Base-by-base conservation (phyloP, 2,113 vertebrate species). In the Pardalotus punctatus region DNA sequence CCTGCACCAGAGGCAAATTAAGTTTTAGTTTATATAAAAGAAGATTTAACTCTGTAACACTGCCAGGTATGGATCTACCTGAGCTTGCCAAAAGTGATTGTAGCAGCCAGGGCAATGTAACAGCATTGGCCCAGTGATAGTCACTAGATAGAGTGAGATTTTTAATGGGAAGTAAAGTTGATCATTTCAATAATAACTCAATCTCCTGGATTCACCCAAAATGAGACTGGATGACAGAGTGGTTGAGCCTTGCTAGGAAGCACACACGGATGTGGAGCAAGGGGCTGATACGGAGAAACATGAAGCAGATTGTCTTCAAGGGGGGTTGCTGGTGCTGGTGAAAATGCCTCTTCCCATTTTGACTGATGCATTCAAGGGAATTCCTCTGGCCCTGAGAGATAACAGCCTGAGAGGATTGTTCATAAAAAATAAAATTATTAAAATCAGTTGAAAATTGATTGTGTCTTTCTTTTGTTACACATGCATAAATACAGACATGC, bases 111-210 rank as follows among this genome's bases (percentile, higher is more conserved):
- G 29, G 40, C 36, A n/a, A 43, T n/a, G 4, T 12, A 20, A 28
- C 12, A 38, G 47, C 1, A 0, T 25, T 66, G 43, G 22, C 31
- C 31, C 35, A 8, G 42, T 9, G 25, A 29, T 31, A 27, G 51
- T 35, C 72, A 40, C 38, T 20, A 31, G 88, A 48, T 12, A 40
- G 66, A 80, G 24, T 5, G 45, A 78, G 50, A 24, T 58, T 81
- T 92, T 62, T 70, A 81, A 90, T 15, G 25, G 42, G 19, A 35
- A 50, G 29, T 14, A 23, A 80, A 88, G 51, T 14, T 3, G 4
- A 61, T 62, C 50, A 42, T 14, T 43, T 38, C 60, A 74, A 38
- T 62, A 64, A 78, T 47, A 82, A 80, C 47, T 66, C 48, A 35
- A 0, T 42, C 51, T 48, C 35, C 53, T 81, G 83, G 40, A 62